These are phyloP conservation scores for Chloroclystis v-ata DNA, from an alignment of 2,888 invertebrate species.

Conservation along the genomic window DNA sequence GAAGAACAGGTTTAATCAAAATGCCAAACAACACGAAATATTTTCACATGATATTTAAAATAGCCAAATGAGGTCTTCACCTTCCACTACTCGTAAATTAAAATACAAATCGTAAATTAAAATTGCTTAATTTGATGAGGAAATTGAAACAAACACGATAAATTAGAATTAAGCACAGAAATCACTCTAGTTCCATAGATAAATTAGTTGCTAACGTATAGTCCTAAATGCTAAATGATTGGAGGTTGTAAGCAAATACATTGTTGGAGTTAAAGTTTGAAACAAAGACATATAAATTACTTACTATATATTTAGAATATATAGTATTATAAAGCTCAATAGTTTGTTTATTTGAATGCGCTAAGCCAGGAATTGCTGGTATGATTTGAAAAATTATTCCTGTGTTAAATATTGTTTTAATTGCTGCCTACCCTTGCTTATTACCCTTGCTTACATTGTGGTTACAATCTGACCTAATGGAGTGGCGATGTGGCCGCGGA, in stretches of 20 bases:
- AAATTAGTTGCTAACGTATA: conserved; percentile 1
- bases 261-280: conserved; percentile 6
- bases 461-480: no score
- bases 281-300: background rate
- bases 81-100: conserved; percentile 8
- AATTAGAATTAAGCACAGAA: conserved; percentile 18
- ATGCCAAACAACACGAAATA: conserved; percentile 2
- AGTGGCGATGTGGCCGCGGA: no score
- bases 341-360: no score
- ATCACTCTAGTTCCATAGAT: conserved; percentile 20
- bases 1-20: background rate
- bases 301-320: no score
- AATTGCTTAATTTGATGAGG: conserved; percentile 14
- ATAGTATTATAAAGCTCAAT: no score
- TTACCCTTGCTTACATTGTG: no score
- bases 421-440: no score
- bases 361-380: no score
- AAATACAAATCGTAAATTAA: no score
- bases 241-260: conserved; percentile 2
- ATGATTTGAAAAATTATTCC: no score
- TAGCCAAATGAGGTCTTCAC: background rate
- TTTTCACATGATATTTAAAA: background rate
- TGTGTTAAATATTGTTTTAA: no score
- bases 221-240: conserved; percentile 12
- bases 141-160: conserved; percentile 15